These are phyloP conservation scores for Chrysotoxum bicinctum DNA, from an alignment of 2,888 invertebrate genomes.

Conservation along the genomic window DNA sequence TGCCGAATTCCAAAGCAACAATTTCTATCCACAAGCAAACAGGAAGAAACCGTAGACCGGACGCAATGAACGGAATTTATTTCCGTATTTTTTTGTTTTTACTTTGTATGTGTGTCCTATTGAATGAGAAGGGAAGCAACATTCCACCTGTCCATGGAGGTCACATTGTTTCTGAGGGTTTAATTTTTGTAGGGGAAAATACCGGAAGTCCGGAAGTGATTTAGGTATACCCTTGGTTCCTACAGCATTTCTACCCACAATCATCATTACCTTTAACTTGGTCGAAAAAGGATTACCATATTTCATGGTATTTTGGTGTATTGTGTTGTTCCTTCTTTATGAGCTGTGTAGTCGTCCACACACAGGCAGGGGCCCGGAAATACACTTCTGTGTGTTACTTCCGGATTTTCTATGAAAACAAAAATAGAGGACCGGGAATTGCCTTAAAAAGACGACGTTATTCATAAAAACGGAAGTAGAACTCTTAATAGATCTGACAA, in stretches of 20 bases:
- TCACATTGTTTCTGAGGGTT: conserved; percentile 13
- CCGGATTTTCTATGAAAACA: conserved; percentile 56
- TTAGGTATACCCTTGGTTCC: conserved; percentile 74
- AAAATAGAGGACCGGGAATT: conserved; percentile 42
- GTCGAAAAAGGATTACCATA: conserved; percentile 76
- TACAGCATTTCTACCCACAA: neutral
- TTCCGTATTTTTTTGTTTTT: conserved; percentile 59
- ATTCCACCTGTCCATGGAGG: conserved; percentile 62
- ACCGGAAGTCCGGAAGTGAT: conserved; percentile 80
- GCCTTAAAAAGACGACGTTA: conserved; percentile 14
- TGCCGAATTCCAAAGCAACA: conserved; percentile 30
- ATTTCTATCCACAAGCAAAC: conserved; percentile 47
- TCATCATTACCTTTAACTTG: conserved; percentile 44
- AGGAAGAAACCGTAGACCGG: conserved; percentile 63
- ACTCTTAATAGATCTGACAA: conserved; percentile 52
- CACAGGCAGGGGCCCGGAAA: conserved; percentile 55
- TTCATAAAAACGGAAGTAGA: conserved; percentile 46
- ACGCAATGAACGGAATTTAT: conserved; percentile 63
- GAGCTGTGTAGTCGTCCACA: conserved; percentile 14
- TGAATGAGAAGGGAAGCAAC: conserved; percentile 37
- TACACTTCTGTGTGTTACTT: conserved; percentile 66
- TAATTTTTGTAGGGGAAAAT: conserved; percentile 52
- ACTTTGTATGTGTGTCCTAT: conserved; percentile 18
- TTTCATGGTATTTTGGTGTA: conserved; percentile 2
- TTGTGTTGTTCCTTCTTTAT: conserved; percentile 28